Percentiles rank a stretch among this genome's conserved stretches.
These are phyloP conservation scores for Porites divaricata DNA, from an alignment of 92 coral and sea anemone genomes.

Conservation along the genomic window DNA sequence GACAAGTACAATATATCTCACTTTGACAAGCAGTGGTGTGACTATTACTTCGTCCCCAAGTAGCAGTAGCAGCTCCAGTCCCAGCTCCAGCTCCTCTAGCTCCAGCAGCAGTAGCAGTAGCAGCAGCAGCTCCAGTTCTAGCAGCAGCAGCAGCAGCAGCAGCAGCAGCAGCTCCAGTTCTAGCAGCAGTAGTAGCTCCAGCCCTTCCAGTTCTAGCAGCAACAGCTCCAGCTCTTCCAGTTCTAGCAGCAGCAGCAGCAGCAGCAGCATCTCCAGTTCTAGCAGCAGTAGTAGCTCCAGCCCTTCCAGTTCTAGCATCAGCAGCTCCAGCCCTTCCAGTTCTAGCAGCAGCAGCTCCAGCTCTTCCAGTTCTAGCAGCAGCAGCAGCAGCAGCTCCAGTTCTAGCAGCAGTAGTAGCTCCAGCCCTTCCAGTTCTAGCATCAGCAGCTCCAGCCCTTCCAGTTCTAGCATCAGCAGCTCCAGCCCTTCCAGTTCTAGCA, in stretches of 20 bases:
- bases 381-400: slow-evolving; percentile 1
- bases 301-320: not conserved
- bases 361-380: not conserved
- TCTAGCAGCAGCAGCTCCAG: not conserved
- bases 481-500: not conserved
- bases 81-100: not conserved
- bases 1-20: not conserved
- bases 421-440: not conserved
- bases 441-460: slow-evolving; percentile 4
- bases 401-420: not conserved
- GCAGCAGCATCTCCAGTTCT: not conserved
- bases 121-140: slow-evolving; percentile 2
- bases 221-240: not conserved
- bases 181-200: not conserved
- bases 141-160: not conserved
- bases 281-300: slow-evolving; percentile 2
- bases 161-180: not conserved
- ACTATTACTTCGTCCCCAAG: not conserved
- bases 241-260: not conserved
- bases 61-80: not conserved
- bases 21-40: slow-evolving; percentile 16
- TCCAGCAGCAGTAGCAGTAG: not conserved
- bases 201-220: not conserved
- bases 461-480: not conserved
- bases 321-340: not conserved